Evolutionary conservation across 2,113 vertebrate species (phyloP).

Genomic region (Oxyura jamaicensis): DNA sequence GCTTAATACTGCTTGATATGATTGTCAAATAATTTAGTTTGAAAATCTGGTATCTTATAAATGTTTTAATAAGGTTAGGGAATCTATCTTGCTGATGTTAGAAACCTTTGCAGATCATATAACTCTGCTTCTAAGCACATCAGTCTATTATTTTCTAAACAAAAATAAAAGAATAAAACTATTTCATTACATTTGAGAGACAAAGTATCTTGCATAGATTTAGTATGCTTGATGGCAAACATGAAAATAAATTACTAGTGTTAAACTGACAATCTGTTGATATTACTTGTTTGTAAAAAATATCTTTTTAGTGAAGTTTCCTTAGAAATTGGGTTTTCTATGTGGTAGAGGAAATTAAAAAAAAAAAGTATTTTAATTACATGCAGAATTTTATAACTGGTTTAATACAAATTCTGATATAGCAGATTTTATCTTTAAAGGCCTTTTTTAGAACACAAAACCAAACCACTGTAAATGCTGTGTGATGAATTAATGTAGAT

Average conservation of each 20-base stretch:
- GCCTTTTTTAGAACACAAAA: background rate
- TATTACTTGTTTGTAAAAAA: background rate
- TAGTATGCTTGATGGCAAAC: background rate
- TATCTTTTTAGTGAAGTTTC: background rate
- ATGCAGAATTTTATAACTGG: background rate
- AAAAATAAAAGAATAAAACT: background rate
- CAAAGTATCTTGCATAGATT: background rate
- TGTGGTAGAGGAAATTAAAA: background rate
- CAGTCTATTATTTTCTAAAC: background rate
- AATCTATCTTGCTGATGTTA: background rate
- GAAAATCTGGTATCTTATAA: constrained; percentile 16
- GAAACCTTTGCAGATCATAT: background rate
- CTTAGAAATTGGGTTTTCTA: background rate
- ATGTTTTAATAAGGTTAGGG: constrained; percentile 6
- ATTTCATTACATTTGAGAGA: background rate
- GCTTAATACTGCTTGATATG: constrained; percentile 33
- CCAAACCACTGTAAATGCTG: background rate
- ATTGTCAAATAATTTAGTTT: constrained; percentile 29
- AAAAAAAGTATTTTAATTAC: background rate
- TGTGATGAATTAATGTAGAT: background rate
- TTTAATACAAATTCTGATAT: background rate
- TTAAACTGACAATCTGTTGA: background rate
- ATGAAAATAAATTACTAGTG: background rate
- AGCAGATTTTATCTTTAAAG: background rate
- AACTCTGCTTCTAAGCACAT: background rate